Percentiles rank a stretch among this genome's conserved stretches.
Evolutionary conservation across 2,113 vertebrate species (phyloP).

Genomic region (Hyaena hyaena): DNA sequence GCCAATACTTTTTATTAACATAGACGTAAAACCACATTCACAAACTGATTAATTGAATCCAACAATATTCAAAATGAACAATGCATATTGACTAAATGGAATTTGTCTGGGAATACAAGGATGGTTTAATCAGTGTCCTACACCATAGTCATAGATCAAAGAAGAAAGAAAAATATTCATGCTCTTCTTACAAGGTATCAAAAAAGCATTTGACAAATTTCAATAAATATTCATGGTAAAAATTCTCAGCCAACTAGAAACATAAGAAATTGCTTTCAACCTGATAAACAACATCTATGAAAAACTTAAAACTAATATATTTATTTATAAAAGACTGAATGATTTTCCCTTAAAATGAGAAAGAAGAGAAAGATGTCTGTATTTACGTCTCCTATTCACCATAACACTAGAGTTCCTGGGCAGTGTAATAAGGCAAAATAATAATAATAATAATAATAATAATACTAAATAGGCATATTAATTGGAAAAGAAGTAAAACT

Average conservation of each 20-base stretch:
- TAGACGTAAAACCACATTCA: neutral
- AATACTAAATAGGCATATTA: neutral
- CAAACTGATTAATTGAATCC: neutral
- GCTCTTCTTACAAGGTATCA: neutral
- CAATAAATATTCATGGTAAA: neutral
- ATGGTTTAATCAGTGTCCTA: neutral
- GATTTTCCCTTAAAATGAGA: neutral
- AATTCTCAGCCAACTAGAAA: neutral
- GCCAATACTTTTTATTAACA: neutral
- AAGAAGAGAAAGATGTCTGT: neutral
- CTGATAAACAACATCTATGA: neutral
- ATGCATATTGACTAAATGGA: neutral
- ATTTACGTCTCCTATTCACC: neutral
- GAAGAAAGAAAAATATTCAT: neutral
- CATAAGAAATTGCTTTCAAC: neutral
- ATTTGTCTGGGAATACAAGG: neutral
- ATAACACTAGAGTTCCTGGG: neutral
- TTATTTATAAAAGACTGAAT: neutral
- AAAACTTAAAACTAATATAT: neutral
- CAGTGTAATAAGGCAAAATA: neutral
- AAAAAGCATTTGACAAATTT: neutral
- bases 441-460: neutral
- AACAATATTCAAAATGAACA: neutral
- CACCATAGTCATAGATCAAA: neutral
- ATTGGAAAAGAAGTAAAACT: neutral